Base-by-base conservation (phyloP, 1,140 invertebrate genomes). In the Heliothis subflexa region DNA sequence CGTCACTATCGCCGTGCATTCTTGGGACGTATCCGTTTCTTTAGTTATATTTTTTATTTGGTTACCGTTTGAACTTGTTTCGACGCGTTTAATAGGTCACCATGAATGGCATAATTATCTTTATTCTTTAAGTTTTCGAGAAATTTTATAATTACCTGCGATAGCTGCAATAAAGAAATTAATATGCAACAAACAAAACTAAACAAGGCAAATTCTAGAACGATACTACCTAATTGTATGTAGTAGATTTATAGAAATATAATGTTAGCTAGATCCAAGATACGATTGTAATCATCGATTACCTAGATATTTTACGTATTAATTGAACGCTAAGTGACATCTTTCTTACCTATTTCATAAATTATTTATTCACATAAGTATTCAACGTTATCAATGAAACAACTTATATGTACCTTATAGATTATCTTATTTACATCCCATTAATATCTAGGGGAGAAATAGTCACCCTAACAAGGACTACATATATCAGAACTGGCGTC, bases 21-120 rank as follows among this genome's bases (percentile, higher is more conserved):
- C 91, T 91, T 91, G 85, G 82, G 82, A 85, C 82, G 88, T 91
- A 91, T 91, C 91, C 91, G 91, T 91, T 92, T 89, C 81, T 78
- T 25, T 81, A 81, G 78, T 64, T 81, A 81, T 84, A 40, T 84
- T 82, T 88, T 87, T 88, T 88, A 80, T 88, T 86, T 83, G 80
- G 83, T 89, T 85, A 78, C 81, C 75, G 80, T 86, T 86, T 83
- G 73, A 83, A 84, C 84, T 86, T 85, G 80, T 85, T 84, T 86
- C 79, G 82, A 87, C 83, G 81, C 76, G 75, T 79, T 79, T 86
- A 82, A 85, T 88, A 71, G 86, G 79, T 83, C 81, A 80, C 78
- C 78, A 33, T 76, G 52, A 70, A 50, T 71, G 70, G 50, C 16
- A 18, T 47, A 40, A 40, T 40, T 40, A 13, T 14, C 33, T 45